Evolutionary conservation across 2,113 vertebrate species (phyloP).

Genomic region (Empidonax alnorum): DNA sequence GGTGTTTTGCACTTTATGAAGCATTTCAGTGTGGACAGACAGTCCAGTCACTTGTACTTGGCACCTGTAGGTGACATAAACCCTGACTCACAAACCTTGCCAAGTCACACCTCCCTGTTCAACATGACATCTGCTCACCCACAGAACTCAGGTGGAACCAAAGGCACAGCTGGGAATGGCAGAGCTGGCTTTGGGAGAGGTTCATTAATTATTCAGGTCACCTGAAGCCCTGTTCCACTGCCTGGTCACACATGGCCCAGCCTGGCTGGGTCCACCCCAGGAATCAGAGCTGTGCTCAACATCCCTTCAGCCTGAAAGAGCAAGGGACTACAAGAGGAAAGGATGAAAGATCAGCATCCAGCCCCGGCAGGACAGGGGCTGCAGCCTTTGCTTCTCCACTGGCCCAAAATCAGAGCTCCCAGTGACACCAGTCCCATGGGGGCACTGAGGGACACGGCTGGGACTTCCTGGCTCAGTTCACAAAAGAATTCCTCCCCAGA

Average conservation of each 20-base stretch:
- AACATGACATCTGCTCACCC: fast-evolving
- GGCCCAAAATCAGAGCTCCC: fast-evolving
- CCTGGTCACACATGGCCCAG: neutral
- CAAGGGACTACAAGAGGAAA: fast-evolving
- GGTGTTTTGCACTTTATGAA: neutral
- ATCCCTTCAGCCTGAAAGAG: neutral
- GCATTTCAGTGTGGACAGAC: neutral
- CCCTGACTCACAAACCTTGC: neutral
- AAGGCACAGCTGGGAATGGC: neutral
- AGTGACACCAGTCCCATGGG: fast-evolving
- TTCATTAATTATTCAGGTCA: neutral
- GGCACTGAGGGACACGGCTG: fast-evolving
- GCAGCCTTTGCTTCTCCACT: neutral
- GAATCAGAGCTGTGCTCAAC: neutral
- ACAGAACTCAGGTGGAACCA: fast-evolving
- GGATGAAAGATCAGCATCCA: neutral
- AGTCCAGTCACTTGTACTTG: fast-evolving
- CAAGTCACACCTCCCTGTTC: fast-evolving
- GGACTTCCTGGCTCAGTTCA: fast-evolving
- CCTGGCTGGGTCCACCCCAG: neutral
- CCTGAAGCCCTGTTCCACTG: neutral
- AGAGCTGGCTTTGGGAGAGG: neutral
- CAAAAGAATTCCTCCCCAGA: neutral
- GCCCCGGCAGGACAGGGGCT: no score
- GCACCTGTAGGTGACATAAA: neutral